A percentile compares a stretch with the other conserved stretches of the same genome.
Evolutionary conservation across 1,140 invertebrate species (phyloP).

Genomic region (Formica selysi): DNA sequence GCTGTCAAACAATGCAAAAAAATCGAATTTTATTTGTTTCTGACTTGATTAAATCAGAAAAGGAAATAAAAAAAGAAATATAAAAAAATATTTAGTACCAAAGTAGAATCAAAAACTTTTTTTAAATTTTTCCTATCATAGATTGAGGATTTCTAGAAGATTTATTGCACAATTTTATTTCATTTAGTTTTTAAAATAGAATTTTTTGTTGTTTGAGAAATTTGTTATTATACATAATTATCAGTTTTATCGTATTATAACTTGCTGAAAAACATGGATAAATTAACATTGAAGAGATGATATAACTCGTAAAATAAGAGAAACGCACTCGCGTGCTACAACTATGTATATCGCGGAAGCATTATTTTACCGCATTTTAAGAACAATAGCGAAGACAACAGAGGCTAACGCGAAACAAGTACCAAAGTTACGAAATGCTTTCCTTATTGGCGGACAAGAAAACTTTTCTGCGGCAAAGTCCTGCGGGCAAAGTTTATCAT

Average conservation of each 20-base stretch:
- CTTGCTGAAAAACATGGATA: neutral
- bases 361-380: conserved; percentile 9
- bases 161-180: neutral
- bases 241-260: neutral
- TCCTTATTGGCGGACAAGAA: conserved; percentile 79
- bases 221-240: neutral
- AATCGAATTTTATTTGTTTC: neutral
- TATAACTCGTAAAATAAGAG: conserved; percentile 10
- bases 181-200: neutral
- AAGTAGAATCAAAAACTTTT: neutral
- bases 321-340: neutral
- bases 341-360: neutral
- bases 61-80: too few species aligned
- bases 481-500: conserved; percentile 82
- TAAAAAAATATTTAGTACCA: neutral
- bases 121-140: neutral
- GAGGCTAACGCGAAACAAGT: conserved; percentile 50
- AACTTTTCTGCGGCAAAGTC: conserved; percentile 76
- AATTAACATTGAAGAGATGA: neutral
- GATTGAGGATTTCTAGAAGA: neutral
- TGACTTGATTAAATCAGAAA: neutral
- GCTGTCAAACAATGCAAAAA: conserved; percentile 32
- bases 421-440: conserved; percentile 78
- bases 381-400: neutral
- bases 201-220: neutral